Evolutionary conservation across 2,113 vertebrate species (phyloP), one percentile per base, ranked within the genome.

Genomic region (Callipepla squamata): DNA sequence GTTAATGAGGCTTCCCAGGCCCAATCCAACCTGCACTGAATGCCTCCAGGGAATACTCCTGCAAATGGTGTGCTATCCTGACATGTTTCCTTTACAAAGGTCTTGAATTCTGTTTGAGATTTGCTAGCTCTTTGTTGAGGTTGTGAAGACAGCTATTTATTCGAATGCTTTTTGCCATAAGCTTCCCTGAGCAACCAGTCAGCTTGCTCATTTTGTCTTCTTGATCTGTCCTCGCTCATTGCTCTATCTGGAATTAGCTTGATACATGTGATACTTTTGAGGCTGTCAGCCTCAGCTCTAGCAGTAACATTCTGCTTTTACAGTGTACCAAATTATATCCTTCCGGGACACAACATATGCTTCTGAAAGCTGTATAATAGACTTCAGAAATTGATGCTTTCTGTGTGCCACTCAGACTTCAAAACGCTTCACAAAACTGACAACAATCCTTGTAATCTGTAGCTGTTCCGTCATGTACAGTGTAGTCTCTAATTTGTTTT

Each of bases 291-390:
- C 13, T 76, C 16, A 55, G 42, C 45, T 89, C 48, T 89, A 28
- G 14, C 16, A 40, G 61, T 12, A 62, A 26, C 59, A 26, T 62
- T 17, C 38, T 47, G 1, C 11, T 79, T 82, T 79, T 70, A 14
- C 38, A 30, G 0, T 15, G 14, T 67, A 30, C 17, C 53, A 83
- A 83, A 36, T 34, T 0, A 32, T 30, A 12, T 77, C 87, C 28
- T 90, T 83, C 42, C 28, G 59, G 42, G 42, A 42, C 47, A 50
- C 13, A 77, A 10, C 32, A 55, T 44, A 50, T 9, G 19, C 38
- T 78, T 92, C 67, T 85, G 70, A 80, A 63, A 90, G 75, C 76
- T 77, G 0, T 45, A 7, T 59, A 78, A 34, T 22, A 78, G 32
- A 30, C 17, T 34, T 62, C 70, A 93, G 75, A 74, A 87, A 63